Evolutionary conservation across 2,797 vertebrate species (phyloP), one percentile per base, ranked within the genome.

Genomic region (Clarias pachynema): DNA sequence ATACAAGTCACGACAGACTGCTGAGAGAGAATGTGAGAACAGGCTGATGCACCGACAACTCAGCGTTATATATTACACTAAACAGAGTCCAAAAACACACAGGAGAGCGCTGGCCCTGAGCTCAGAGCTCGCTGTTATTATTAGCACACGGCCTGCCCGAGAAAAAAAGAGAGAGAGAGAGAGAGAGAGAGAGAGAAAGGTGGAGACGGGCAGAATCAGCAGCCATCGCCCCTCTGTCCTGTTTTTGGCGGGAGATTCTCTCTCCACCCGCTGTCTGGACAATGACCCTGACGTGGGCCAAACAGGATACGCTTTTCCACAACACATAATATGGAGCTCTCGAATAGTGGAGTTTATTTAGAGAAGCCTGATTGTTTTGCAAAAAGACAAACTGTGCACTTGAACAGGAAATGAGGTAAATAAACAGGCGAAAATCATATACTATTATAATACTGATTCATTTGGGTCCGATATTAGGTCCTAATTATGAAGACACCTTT

Each of bases 241-340:
- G 57, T 86, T 78, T 82, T 65, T 82, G 74, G 84, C 72, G 77
- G 74, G 86, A 93, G 90, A 86, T 89, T 93, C 34, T 95, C 94
- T 93, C 94, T 88, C 84, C 89, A 91, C 94, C 93, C 92, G 90
- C 91, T 94, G 92, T 92, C 89, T 73, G 90, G 92, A 95, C 94
- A 95, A 95, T 89, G 91, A 92, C 92, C 91, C 89, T 87, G 83
- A 87, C 88, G 81, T 91, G 91, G 90, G 91, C 91, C 89, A 92
- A 89, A 94, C 93, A 91, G 95, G 95, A 95, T 95, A 91, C 87
- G 74, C 68, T 91, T 86, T 89, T 89, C 87, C 89, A 92, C 74
- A 91, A 92, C 90, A 91, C 86, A 83, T 16, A 86, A 66, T 66
- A 82, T 60, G 80, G 65, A 84, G 83, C 72, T 75, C 15, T 29